Evolutionary conservation across 2,888 invertebrate species (phyloP), one percentile per base, ranked within the genome.

Genomic region (Hirtodrosophila confusa): DNA sequence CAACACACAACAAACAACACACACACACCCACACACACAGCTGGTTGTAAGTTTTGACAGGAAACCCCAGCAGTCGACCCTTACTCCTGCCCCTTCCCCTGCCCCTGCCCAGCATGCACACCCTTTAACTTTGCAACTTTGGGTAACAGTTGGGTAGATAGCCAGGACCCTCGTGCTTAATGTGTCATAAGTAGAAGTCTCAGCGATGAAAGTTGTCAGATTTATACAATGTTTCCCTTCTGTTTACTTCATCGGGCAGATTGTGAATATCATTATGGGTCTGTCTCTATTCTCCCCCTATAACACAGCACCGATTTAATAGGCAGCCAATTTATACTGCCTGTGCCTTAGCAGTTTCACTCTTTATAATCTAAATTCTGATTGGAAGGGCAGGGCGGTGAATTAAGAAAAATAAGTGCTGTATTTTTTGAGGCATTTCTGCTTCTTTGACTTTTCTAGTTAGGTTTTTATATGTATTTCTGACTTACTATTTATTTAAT

Each of bases 201-300:
- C 41, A 39, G 54, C 67, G 67, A 48, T 75, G 74, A 75, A 75
- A 75, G 63, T 75, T 68, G 63, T 71, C 75, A 68, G 74, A 67
- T 71, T 75, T 63, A 31, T 49, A 43, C 53, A 35, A n/a, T 41
- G 44, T 31, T 44, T 39, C 27, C 17, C n/a, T 48, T 12, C 23
- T 50, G 17, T 37, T 44, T 57, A 66, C 23, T 50, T 55, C 29
- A 33, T 58, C 45, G 39, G 53, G 17, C 66, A 47, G 54, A 17
- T 48, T 51, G 39, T 36, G 45, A n/a, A 31, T 47, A 31, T 31
- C 29, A 6, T 39, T 41, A 57, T 37, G 27, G 31, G 31, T 7
- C 17, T 31, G 0, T 36, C 31, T 33, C 35, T 9, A 24, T 11
- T 24, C 33, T 56, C n/a, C 11, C 11, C 4, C 4, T 36, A 36